These are phyloP conservation scores for Myotis yumanensis DNA, from an alignment of 2,113 vertebrate genomes.

Conservation along the genomic window DNA sequence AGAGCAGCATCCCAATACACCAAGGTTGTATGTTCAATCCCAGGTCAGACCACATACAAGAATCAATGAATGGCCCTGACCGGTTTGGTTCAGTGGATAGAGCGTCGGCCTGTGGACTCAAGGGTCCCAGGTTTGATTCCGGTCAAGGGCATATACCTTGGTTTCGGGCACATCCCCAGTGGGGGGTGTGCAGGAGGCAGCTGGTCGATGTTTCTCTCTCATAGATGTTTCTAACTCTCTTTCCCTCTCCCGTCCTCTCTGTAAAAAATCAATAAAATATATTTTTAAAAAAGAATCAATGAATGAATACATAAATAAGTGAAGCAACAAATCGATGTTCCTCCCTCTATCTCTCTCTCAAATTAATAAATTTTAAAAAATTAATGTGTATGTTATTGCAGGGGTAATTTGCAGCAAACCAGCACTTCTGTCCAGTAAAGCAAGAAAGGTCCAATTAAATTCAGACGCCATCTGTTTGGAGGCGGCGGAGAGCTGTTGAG, in stretches of 20 bases:
- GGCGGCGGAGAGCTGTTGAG: fast-evolving
- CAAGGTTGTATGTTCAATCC: not conserved
- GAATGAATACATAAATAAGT: not conserved
- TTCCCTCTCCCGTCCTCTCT: no score
- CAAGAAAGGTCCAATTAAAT: not conserved
- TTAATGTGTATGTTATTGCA: not conserved
- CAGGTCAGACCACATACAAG: no score
- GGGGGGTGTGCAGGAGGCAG: no score
- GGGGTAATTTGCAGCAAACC: not conserved
- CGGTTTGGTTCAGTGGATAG: no score
- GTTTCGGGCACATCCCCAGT: no score
- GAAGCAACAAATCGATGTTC: not conserved
- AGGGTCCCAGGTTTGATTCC: no score
- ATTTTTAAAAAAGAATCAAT: not conserved
- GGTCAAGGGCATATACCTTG: no score
- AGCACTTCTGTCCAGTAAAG: not conserved
- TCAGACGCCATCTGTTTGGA: not conserved
- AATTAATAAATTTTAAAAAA: not conserved
- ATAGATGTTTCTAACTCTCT: no score
- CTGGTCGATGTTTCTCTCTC: no score
- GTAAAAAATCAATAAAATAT: no score
- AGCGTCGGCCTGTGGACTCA: no score
- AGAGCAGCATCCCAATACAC: not conserved
- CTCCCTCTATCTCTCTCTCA: not conserved
- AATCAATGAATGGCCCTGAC: not conserved